phyloP scores from a whole-genome alignment of 2,888 invertebrate genomes.

The Frankliniella fusca region DNA sequence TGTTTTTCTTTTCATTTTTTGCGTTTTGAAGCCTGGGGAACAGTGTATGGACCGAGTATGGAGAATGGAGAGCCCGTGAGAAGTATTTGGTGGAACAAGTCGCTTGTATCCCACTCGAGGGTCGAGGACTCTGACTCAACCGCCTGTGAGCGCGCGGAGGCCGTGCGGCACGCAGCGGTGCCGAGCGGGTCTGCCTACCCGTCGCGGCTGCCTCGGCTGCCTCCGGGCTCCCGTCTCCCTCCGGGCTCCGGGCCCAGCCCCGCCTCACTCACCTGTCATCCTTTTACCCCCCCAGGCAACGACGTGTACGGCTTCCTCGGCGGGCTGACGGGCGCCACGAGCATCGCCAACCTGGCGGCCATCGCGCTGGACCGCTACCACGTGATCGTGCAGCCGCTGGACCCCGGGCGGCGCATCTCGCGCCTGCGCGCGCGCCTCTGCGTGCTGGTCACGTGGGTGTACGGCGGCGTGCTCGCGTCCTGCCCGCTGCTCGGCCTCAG shows the following conservation, averaged over 20 bases:
- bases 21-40: too few species aligned
- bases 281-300: slow-evolving; percentile 57
- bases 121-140: too few species aligned
- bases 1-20: too few species aligned
- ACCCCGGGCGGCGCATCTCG: slow-evolving; percentile 61
- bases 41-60: too few species aligned
- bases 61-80: too few species aligned
- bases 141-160: too few species aligned
- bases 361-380: slow-evolving; percentile 78
- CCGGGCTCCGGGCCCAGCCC: background rate
- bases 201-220: too few species aligned
- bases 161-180: too few species aligned
- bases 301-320: slow-evolving; percentile 75
- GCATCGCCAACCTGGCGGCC: slow-evolving; percentile 73
- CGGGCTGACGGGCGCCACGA: slow-evolving; percentile 73
- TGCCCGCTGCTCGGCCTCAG: slow-evolving; percentile 70
- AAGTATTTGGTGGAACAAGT: too few species aligned
- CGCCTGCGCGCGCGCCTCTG: slow-evolving; percentile 58
- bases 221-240: too few species aligned
- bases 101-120: too few species aligned
- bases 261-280: background rate
- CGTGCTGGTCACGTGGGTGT: slow-evolving; percentile 66
- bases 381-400: slow-evolving; percentile 74
- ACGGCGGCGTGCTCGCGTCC: slow-evolving; percentile 63
- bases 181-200: too few species aligned